Conservation (phyloP, 2,888 invertebrate genomes). For the Polylopha cassiicola region DNA sequence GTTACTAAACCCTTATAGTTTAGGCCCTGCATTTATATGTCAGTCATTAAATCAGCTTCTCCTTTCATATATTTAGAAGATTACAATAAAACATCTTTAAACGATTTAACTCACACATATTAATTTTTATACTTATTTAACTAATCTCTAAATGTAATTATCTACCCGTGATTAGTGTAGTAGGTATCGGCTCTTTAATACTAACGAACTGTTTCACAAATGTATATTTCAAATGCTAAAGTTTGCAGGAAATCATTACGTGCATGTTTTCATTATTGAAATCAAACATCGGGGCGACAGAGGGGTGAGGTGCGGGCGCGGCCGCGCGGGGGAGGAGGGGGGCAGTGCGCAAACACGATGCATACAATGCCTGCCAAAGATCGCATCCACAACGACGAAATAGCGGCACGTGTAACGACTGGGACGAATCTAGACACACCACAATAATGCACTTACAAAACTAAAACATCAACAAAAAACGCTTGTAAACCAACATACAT, state of each 20-base stretch:
- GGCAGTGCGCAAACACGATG: conserved; percentile 64
- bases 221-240: conserved; percentile 26
- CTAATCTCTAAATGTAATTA: no score
- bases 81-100: no score
- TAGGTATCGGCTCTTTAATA: no score
- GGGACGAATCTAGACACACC: conserved; percentile 47
- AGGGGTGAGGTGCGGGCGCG: conserved; percentile 22
- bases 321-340: conserved; percentile 30
- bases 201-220: no score
- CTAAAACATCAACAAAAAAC: neutral
- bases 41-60: no score
- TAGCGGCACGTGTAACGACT: conserved; percentile 72
- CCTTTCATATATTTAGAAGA: no score
- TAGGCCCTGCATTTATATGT: no score
- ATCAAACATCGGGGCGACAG: conserved; percentile 30
- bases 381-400: conserved; percentile 64
- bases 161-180: no score
- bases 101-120: no score
- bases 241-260: conserved; percentile 34
- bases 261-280: conserved; percentile 41
- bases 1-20: no score
- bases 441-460: conserved; percentile 31
- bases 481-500: neutral
- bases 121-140: no score
- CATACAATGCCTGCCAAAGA: conserved; percentile 73